Evolutionary conservation across 2,888 invertebrate genomes (phyloP).

Genomic region (Platyscelio sp.): DNA sequence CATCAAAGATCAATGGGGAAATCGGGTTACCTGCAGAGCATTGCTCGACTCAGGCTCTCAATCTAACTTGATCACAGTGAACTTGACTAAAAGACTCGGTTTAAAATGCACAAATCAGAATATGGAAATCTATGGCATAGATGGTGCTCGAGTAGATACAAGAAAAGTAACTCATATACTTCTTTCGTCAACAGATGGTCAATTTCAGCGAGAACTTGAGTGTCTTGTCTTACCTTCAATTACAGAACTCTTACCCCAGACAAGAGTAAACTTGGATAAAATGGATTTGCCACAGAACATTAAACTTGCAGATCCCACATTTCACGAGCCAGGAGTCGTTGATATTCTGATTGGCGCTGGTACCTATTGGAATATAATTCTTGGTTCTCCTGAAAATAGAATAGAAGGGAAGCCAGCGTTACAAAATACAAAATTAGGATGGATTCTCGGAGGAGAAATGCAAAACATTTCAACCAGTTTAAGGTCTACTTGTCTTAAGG

Average conservation of each 20-base stretch:
- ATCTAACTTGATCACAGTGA: background rate
- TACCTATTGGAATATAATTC: slow-evolving; percentile 8
- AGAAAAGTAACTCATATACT: background rate
- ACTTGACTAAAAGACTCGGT: background rate
- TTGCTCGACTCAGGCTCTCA: slow-evolving; percentile 8
- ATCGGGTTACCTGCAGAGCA: background rate
- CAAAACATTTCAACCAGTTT: background rate
- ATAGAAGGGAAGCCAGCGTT: slow-evolving; percentile 8
- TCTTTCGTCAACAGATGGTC: background rate
- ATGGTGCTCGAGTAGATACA: too few relatives aligned
- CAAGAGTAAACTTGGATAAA: background rate
- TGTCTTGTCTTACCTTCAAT: background rate
- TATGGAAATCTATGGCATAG: background rate
- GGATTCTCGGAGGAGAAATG: slow-evolving; percentile 27
- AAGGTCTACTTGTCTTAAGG: background rate
- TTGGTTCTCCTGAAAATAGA: background rate
- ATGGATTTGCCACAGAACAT: background rate
- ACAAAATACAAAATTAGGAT: slow-evolving; percentile 14
- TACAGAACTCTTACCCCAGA: background rate
- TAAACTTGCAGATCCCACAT: background rate
- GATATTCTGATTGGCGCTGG: slow-evolving; percentile 14
- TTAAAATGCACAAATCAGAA: background rate
- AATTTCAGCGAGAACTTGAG: background rate
- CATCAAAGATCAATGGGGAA: background rate
- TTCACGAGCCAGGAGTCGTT: background rate